Base-by-base conservation (phyloP, 1,140 invertebrate genomes). In the Drosophila ananassae region DNA sequence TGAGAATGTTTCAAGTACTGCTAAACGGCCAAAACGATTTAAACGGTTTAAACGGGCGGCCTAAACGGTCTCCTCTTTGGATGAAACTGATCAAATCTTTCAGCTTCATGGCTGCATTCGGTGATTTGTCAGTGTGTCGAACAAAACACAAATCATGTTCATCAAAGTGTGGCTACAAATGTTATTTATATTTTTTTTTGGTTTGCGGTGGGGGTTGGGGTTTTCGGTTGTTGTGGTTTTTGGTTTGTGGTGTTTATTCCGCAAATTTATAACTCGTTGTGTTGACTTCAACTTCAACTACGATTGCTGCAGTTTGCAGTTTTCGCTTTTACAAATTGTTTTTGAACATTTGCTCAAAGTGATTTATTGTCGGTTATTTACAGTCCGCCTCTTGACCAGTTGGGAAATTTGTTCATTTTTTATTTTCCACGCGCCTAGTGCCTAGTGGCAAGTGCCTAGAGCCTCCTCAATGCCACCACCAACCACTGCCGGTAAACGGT, bases 351-450 rank as follows among this genome's bases (percentile, higher is more conserved):
- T 85, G 77, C 80, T 73, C 73, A 81, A 77, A 73, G 72, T 89
- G 82, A 87, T 87, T 87, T 87, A 87, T 87, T 68, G 74, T 60
- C 62, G 62, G 83, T 82, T 87, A 68, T 87, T 87, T 82, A 76
- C 82, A 59, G 62, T 59, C 71, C 60, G 72, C 63, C 77, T 72
- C 67, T 62, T 68, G 77, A 68, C 66, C 69, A 81, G 69, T 81
- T 87, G 81, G 73, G 78, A 85, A 87, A 85, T 85, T 77, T 81
- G 60, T 77, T 39, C 41, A 69, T 69, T 69, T 69, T 57, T 75
- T 56, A 66, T 62, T 66, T 75, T 66, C 41, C 50, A 48, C 47
- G 60, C 47, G 60, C 62, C 50, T 37, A 37, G 34, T 37, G 34
- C 10, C 34, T 12, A 12, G 32, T 37, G 34, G 2, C 34, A 2